A percentile compares a stretch with the other conserved stretches of the same genome.
Evolutionary conservation across 2,113 vertebrate genomes (phyloP).

Genomic region (Coreoperca whiteheadi): DNA sequence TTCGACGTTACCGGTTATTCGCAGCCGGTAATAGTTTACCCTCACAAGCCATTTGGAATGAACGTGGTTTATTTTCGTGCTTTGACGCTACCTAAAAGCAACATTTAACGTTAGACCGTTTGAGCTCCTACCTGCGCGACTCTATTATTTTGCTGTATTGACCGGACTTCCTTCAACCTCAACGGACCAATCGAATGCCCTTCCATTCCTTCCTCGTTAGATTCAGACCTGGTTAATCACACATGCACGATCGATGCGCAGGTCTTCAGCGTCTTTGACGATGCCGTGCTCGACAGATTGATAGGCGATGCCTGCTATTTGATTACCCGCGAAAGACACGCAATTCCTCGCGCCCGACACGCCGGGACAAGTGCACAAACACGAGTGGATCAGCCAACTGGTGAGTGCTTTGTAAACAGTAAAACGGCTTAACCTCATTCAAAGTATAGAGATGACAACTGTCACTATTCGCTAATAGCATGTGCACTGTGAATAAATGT

Average conservation of each 20-base stretch:
- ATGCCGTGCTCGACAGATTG: constrained; percentile 14
- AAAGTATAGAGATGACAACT: fast-evolving
- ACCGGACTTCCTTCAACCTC: constrained; percentile 72
- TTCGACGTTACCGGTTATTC: constrained; percentile 7
- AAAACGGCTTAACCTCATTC: fast-evolving
- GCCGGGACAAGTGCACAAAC: neutral
- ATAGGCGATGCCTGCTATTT: constrained; percentile 66
- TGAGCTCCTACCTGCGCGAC: neutral
- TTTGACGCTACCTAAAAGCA: neutral
- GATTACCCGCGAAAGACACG: constrained; percentile 80
- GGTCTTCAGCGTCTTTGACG: fast-evolving
- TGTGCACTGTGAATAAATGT: too few species aligned
- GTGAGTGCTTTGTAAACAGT: constrained; percentile 30
- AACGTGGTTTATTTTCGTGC: fast-evolving
- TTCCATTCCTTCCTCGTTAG: constrained; percentile 20
- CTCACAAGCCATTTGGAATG: neutral
- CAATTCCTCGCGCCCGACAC: constrained; percentile 25
- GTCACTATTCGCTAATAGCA: neutral
- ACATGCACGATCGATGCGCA: constrained; percentile 47
- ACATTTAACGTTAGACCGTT: neutral
- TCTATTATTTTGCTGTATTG: constrained; percentile 35
- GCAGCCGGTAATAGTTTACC: fast-evolving
- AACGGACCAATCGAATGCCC: constrained; percentile 57
- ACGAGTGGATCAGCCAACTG: fast-evolving
- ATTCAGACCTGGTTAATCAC: constrained; percentile 43